Base-by-base conservation (phyloP, 2,113 vertebrate species). In the Muntiacus reevesi region DNA sequence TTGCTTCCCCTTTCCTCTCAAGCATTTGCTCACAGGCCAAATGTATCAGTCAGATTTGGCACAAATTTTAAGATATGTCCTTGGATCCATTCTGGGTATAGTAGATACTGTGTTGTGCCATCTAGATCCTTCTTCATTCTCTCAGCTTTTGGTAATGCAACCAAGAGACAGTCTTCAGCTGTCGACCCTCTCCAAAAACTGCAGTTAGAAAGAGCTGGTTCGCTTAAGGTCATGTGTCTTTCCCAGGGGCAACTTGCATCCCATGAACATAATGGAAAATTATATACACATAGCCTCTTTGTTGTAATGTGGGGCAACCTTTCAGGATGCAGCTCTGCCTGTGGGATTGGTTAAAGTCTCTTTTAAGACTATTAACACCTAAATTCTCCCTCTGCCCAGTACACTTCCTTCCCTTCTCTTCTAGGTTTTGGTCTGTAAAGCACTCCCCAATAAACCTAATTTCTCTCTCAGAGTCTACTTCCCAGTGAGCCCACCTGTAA, bases 181-280 rank as follows among this genome's bases (percentile, higher is more conserved):
- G 21, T 96, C 40, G 83, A 50, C 12, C 43, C 30, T 93, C 87
- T 93, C 40, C 57, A 95, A 43, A 94, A 96, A 83, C 55, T 86
- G 40, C 30, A 30, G 33, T 86, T 91, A 90, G 57, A 95, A 96
- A 97, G 27, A 78, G 52, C 45, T 94, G 36, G 62, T 95, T 95
- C 21, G 30, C 74, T 90, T 95, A 95, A 95, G 25, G 78, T 47
- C 84, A 94, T 67, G 30, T n/a, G 25, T 87, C 47, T 90, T 98
- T 97, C 40, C 57, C 15, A 57, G 88, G 52, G 40, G 21, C 16
- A 96, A 96, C 50, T 17, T 93, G 13, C 8, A 71, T 60, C 50
- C 74, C 91, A 12, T 62, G 50, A 87, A 10, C 45, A 84, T 74
- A 74, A 95, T n/a, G 36, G 11, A 71, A 57, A 95, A 87, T n/a